A percentile compares a stretch with the other conserved stretches of the same genome.
Conservation (phyloP, 2,113 vertebrate species). For the Dasypus novemcinctus region DNA sequence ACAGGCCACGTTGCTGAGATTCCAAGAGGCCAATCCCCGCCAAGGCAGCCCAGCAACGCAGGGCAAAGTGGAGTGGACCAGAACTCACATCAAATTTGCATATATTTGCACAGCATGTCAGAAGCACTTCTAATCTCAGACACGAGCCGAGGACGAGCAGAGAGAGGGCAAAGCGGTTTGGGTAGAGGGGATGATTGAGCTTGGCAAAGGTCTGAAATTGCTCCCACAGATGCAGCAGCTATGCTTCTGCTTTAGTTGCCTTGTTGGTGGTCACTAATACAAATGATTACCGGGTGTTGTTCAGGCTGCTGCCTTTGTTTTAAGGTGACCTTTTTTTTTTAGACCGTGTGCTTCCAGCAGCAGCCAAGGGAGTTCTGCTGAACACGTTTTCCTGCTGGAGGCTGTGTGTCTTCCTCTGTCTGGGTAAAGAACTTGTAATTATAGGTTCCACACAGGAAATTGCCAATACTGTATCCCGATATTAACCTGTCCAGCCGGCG, state of each 20-base stretch:
- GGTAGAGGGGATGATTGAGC: background rate
- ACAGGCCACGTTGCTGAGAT: background rate
- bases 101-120: slow-evolving; percentile 64
- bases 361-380: slow-evolving; percentile 40
- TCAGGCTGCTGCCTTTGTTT: background rate
- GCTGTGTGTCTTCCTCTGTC: background rate
- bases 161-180: background rate
- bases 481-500: slow-evolving; percentile 45
- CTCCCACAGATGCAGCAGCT: background rate
- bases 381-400: slow-evolving; percentile 37
- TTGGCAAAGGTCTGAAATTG: background rate
- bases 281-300: background rate
- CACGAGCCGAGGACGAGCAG: background rate
- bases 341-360: background rate
- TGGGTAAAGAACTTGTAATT: slow-evolving; percentile 49
- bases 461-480: background rate
- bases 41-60: background rate
- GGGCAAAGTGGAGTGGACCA: slow-evolving; percentile 47
- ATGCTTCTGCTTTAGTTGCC: background rate
- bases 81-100: slow-evolving; percentile 40
- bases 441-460: slow-evolving; percentile 11
- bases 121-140: slow-evolving; percentile 54
- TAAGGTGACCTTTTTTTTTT: background rate
- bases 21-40: background rate
- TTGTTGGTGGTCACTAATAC: background rate